phyloP scores from a whole-genome alignment of 2,113 vertebrate genomes.

The Grantiella picta region DNA sequence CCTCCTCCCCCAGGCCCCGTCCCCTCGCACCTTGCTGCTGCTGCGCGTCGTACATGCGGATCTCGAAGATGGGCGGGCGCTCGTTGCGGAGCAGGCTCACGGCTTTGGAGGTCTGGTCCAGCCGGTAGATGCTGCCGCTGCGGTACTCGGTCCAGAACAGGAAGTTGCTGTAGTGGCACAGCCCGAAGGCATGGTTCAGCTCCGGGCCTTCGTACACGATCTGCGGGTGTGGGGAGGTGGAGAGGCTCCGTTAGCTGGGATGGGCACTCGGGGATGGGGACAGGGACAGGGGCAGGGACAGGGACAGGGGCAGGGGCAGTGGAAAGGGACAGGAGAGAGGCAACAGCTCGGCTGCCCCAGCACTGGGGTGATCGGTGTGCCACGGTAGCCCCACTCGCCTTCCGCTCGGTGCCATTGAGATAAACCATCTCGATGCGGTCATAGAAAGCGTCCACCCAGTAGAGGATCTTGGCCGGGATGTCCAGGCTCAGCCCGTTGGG shows the following conservation, averaged over 20 bases:
- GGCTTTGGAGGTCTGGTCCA: slow-evolving; percentile 81
- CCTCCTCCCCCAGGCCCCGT: accelerated
- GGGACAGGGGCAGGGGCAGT: accelerated
- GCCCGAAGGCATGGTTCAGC: slow-evolving; percentile 91
- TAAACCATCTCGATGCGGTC: slow-evolving; percentile 93
- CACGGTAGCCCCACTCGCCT: slow-evolving; percentile 59
- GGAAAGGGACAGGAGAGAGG: not conserved
- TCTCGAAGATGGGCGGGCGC: slow-evolving; percentile 95
- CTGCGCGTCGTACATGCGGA: slow-evolving; percentile 94
- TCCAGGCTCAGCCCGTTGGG: slow-evolving; percentile 95
- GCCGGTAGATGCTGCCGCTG: slow-evolving; percentile 90
- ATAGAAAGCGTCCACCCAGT: slow-evolving; percentile 98
- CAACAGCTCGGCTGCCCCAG: accelerated
- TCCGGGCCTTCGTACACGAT: slow-evolving; percentile 91
- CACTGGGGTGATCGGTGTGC: accelerated
- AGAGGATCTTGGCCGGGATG: slow-evolving; percentile 87
- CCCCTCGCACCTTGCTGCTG: slow-evolving; percentile 88
- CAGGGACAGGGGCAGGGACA: accelerated
- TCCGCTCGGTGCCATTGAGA: slow-evolving; percentile 88
- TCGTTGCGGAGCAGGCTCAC: slow-evolving; percentile 91
- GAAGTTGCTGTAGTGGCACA: slow-evolving; percentile 92
- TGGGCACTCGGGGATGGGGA: accelerated
- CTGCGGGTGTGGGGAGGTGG: slow-evolving; percentile 52
- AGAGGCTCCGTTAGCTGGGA: not conserved
- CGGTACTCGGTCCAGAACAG: slow-evolving; percentile 98